Evolutionary conservation across 1,140 invertebrate species (phyloP), one percentile per base, ranked within the genome.

Genomic region (Papilio dardanus): DNA sequence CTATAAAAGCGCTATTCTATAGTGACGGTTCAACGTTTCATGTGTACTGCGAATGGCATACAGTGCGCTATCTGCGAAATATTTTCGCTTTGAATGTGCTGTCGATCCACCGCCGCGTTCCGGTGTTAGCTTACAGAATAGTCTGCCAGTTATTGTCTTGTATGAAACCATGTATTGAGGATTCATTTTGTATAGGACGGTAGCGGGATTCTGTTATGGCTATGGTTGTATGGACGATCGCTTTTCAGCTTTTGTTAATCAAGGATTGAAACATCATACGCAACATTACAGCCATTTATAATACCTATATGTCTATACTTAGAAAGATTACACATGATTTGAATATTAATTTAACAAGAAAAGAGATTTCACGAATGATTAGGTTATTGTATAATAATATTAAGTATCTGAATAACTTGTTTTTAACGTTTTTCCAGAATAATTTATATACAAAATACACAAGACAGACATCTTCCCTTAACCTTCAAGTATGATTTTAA

Each of bases 81-180:
- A 62, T 62, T 62, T 62, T 62, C 54, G 24, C 54, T 62, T 62
- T 62, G 54, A 62, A 62, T 62, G 54, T 30, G 54, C 24, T 28
- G 24, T 62, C 54, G 54, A 62, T 62, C 21, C 54, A 28, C 54
- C 54, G 54, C 21, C 54, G 24, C 54, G 54, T 62, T 62, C 54
- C 54, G 54, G 54, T 62, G 54, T 62, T 62, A 62, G 54, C 54
- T 28, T 21, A 62, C 54, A 62, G 54, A 62, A 62, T 62, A 30
- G 54, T 62, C 54, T 62, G 54, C 24, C 54, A 62, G 54, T 62
- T 62, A 62, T 62, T 62, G 54, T 62, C 54, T 62, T 30, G 54
- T 62, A 62, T 62, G 54, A 62, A 62, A 12, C 24, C 54, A 62
- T 28, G 54, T 62, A 62, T 62, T 62, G 54, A 62, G 12, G 54